Evolutionary conservation across 2,113 vertebrate species (phyloP).

Genomic region (Notarius quadriscutis): DNA sequence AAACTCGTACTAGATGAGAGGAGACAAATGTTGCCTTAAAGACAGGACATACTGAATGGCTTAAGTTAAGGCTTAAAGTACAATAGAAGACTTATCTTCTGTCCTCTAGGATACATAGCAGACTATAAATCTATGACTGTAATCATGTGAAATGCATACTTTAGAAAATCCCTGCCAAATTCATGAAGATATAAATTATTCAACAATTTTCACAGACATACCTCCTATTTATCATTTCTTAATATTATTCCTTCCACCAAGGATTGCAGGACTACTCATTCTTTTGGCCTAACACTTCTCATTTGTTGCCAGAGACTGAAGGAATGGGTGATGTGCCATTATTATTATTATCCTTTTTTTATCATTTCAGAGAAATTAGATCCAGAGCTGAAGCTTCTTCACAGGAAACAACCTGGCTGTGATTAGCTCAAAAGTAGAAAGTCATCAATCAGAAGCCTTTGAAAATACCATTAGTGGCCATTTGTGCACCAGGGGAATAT

Average conservation of each 20-base stretch:
- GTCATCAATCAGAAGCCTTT: conserved; percentile 46
- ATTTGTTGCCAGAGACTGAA: conserved; percentile 55
- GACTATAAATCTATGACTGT: conserved; percentile 7
- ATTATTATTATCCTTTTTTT: conserved; percentile 4
- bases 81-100: not conserved
- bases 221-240: conserved; percentile 61
- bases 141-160: conserved; percentile 42
- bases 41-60: not conserved
- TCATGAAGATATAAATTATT: conserved; percentile 55
- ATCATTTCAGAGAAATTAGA: conserved; percentile 39
- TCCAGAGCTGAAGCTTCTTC: conserved; percentile 38
- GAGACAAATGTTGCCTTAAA: not conserved
- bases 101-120: not conserved
- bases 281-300: conserved; percentile 53
- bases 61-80: not conserved
- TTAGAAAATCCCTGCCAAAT: conserved; percentile 60
- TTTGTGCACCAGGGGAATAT: conserved; percentile 12
- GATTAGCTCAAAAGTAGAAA: conserved; percentile 46
- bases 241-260: conserved; percentile 51
- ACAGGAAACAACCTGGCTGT: conserved; percentile 44
- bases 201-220: conserved; percentile 58
- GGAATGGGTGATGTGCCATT: conserved; percentile 37
- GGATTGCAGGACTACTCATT: conserved; percentile 54
- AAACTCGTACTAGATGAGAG: not conserved
- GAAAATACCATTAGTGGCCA: conserved; percentile 37